A percentile compares a stretch with the other conserved stretches of the same genome.
phyloP scores from a whole-genome alignment of 2,113 vertebrate species.

The Strix uralensis region DNA sequence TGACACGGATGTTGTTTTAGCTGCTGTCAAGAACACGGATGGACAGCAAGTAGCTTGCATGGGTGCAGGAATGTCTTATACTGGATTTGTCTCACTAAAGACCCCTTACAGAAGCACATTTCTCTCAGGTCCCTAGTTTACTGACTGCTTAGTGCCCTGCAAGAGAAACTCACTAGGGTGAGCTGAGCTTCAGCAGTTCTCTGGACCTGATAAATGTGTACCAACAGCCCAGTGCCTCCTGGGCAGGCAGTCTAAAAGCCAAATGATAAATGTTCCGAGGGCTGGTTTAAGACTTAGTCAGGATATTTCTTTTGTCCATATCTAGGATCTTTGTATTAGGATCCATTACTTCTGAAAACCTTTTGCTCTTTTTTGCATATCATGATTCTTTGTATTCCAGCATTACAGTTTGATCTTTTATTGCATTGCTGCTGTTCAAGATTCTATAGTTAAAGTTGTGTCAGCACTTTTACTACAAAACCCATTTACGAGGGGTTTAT shows the following conservation, averaged over 20 bases:
- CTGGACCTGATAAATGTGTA: not conserved
- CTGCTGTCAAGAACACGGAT: slow-evolving; percentile 20
- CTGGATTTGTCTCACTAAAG: not conserved
- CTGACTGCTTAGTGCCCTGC: not conserved
- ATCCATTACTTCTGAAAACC: not conserved
- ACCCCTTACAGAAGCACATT: not conserved
- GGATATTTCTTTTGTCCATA: not conserved
- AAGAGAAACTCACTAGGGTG: not conserved
- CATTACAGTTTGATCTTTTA: slow-evolving; percentile 8
- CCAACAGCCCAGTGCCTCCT: not conserved
- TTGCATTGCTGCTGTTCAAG: slow-evolving; percentile 11
- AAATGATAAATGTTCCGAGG: not conserved
- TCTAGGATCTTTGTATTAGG: not conserved
- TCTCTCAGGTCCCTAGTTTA: not conserved
- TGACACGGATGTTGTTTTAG: slow-evolving; percentile 27
- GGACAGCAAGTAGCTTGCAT: not conserved
- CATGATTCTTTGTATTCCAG: not conserved
- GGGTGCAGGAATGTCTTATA: slow-evolving; percentile 3
- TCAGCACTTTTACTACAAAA: slow-evolving; percentile 40
- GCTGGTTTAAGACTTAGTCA: not conserved
- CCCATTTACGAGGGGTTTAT: not conserved
- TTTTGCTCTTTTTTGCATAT: not conserved
- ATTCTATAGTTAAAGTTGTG: slow-evolving; percentile 33
- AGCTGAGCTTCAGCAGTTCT: not conserved
- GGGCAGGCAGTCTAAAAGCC: not conserved